A percentile compares a stretch with the other conserved stretches of the same genome.
phyloP scores from a whole-genome alignment of 2,888 invertebrate species.

The Drosophila glabriapex region DNA sequence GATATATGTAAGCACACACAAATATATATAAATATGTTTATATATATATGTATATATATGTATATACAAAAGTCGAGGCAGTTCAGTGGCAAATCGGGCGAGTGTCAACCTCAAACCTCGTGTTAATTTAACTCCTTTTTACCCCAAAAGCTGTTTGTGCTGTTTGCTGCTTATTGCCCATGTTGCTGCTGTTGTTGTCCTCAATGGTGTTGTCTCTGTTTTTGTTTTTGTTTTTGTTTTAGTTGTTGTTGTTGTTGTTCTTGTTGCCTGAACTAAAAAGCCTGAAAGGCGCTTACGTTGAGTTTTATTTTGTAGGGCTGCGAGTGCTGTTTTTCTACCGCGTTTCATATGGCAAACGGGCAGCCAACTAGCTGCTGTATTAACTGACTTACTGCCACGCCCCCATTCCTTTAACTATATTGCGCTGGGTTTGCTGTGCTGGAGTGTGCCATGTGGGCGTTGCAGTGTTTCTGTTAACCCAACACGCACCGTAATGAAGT shows the following conservation, averaged over 20 bases:
- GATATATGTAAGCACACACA: slow-evolving; percentile 47
- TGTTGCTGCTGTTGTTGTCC: slow-evolving; percentile 35
- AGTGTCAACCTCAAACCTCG: slow-evolving; percentile 78
- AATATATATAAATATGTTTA: not conserved
- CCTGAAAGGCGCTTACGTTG: slow-evolving; percentile 76
- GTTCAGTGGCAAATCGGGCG: slow-evolving; percentile 71
- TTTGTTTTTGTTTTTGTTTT: slow-evolving; percentile 14
- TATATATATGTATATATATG: not conserved
- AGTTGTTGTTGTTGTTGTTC: slow-evolving; percentile 25
- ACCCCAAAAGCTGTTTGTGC: slow-evolving; percentile 21
- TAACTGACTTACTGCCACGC: slow-evolving; percentile 75
- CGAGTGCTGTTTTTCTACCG: slow-evolving; percentile 54
- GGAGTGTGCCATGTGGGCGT: slow-evolving; percentile 23
- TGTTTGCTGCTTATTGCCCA: slow-evolving; percentile 48
- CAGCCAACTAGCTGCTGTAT: slow-evolving; percentile 76
- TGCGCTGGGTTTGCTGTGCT: slow-evolving; percentile 8
- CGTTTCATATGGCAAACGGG: slow-evolving; percentile 54
- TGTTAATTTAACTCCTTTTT: slow-evolving; percentile 76
- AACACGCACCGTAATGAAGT: slow-evolving; percentile 80
- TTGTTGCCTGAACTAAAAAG: slow-evolving; percentile 71
- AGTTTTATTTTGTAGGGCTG: slow-evolving; percentile 67
- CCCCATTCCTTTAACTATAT: slow-evolving; percentile 45
- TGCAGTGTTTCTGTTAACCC: slow-evolving; percentile 47
- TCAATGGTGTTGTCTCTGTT: slow-evolving; percentile 7
- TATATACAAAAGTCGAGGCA: slow-evolving; percentile 62